Conservation (phyloP, 2,888 invertebrate genomes). For the Neoscelio sp. region DNA sequence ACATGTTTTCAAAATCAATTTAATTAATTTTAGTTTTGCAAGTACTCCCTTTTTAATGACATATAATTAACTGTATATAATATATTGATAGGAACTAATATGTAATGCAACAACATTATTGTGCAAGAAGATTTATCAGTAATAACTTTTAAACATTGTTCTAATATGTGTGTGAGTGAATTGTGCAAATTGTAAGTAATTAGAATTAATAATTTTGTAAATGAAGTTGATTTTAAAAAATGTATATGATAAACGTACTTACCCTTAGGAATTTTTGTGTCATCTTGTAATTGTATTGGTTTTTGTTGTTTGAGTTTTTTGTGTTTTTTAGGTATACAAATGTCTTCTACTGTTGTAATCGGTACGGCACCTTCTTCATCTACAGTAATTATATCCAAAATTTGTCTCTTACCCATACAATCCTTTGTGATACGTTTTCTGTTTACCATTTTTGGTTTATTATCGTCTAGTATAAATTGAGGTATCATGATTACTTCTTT, state of each 20-base stretch:
- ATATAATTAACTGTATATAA: too few species aligned
- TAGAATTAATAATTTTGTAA: too few species aligned
- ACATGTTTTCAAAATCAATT: not conserved
- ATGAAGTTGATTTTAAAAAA: constrained; percentile 3
- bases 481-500: constrained; percentile 31
- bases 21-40: not conserved
- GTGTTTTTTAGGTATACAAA: constrained; percentile 30
- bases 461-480: constrained; percentile 14
- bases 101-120: too few species aligned
- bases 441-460: constrained; percentile 13
- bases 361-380: constrained; percentile 82
- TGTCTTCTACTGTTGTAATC: constrained; percentile 78
- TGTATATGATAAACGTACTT: constrained; percentile 34
- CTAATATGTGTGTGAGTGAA: too few species aligned
- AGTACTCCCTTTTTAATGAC: too few species aligned
- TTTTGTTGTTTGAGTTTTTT: constrained; percentile 35
- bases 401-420: constrained; percentile 13
- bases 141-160: too few species aligned
- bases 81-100: too few species aligned
- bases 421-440: constrained; percentile 19
- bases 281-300: constrained; percentile 17
- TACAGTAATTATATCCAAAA: constrained; percentile 74
- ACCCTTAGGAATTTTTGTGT: constrained; percentile 18
- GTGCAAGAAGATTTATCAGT: too few species aligned
- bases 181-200: too few species aligned